Percentiles rank a stretch among this genome's conserved stretches.
Evolutionary conservation across 2,797 vertebrate species (phyloP).

Genomic region (Sebastes steindachneri): DNA sequence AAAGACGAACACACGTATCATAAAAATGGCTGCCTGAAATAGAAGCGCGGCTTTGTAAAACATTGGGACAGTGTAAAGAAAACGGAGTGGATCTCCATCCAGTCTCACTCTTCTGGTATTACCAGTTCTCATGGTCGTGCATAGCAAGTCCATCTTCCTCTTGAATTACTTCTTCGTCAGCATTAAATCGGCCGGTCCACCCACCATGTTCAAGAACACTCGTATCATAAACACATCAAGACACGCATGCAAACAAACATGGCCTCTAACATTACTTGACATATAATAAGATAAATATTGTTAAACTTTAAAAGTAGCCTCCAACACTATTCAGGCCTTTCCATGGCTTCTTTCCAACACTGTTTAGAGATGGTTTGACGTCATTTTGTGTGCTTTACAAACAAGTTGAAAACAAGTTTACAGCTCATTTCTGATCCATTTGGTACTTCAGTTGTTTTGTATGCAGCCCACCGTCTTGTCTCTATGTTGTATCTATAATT

Average conservation of each 20-base stretch:
- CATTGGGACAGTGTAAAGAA: constrained; percentile 10
- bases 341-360: neutral
- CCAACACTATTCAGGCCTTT: too few relatives aligned
- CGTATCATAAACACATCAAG: neutral
- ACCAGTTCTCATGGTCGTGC: constrained; percentile 19
- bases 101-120: neutral
- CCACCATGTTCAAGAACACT: neutral
- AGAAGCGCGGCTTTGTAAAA: constrained; percentile 33
- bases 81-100: neutral
- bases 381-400: neutral
- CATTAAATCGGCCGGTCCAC: constrained; percentile 42
- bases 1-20: constrained; percentile 34
- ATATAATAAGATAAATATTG: neutral
- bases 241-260: neutral
- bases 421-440: neutral
- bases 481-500: neutral
- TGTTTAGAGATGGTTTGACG: neutral
- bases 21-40: constrained; percentile 35
- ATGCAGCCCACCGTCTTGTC: neutral
- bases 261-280: neutral
- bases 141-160: constrained; percentile 23
- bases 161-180: constrained; percentile 59
- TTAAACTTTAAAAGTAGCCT: neutral
- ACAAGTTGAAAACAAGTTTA: neutral
- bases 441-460: too few relatives aligned